Conservation (phyloP, 2,113 vertebrate species). For the Pelecanoides urinatrix region DNA sequence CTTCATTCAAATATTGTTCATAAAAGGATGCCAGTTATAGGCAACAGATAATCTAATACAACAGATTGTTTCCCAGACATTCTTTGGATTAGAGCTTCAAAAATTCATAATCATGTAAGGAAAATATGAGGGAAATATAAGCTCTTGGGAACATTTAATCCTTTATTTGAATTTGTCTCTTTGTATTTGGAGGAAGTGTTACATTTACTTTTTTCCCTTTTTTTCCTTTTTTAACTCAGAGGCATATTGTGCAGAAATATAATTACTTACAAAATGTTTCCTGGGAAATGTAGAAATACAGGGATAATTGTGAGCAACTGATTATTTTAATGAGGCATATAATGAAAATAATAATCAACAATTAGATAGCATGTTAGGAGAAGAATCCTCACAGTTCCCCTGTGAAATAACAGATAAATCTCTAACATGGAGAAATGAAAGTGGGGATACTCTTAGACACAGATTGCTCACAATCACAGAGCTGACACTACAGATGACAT, state of each 20-base stretch:
- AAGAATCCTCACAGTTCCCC: not conserved
- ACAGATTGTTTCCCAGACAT: not conserved
- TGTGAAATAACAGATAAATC: not conserved
- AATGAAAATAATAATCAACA: not conserved
- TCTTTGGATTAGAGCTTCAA: not conserved
- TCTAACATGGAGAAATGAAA: not conserved
- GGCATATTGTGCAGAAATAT: not conserved
- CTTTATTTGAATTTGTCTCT: not conserved
- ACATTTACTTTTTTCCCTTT: not conserved
- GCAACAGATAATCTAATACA: not conserved
- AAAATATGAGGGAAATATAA: not conserved
- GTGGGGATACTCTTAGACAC: not conserved
- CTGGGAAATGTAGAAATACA: not conserved
- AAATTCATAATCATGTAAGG: not conserved
- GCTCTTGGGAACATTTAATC: not conserved
- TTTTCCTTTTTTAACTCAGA: not conserved
- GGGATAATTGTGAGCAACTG: not conserved
- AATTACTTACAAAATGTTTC: not conserved
- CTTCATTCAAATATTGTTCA: not conserved
- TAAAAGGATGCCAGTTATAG: not conserved
- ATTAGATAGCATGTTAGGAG: not conserved
- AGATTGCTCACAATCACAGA: not conserved
- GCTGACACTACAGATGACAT: not conserved
- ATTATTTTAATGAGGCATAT: not conserved
- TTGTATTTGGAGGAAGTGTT: not conserved